These are phyloP conservation scores for Scartelaos histophorus DNA, from an alignment of 2,113 vertebrate species.

Conservation along the genomic window DNA sequence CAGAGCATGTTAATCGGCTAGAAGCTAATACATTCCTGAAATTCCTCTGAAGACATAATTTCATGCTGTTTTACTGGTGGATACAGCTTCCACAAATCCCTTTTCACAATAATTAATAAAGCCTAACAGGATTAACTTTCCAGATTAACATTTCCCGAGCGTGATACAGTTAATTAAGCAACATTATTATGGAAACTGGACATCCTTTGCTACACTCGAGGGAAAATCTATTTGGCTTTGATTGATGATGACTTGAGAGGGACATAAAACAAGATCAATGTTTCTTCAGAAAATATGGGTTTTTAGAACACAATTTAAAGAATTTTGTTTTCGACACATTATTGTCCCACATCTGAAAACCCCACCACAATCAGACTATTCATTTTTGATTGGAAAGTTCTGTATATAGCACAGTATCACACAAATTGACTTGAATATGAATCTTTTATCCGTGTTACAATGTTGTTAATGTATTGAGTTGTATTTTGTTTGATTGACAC, in stretches of 20 bases:
- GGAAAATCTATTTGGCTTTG: not conserved
- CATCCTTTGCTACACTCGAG: not conserved
- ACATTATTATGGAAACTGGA: not conserved
- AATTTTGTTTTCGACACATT: too few relatives aligned
- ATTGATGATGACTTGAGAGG: conserved; percentile 14
- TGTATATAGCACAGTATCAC: too few relatives aligned
- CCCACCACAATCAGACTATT: too few relatives aligned
- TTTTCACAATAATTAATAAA: conserved; percentile 4
- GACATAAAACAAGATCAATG: conserved; percentile 16
- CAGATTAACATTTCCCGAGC: not conserved
- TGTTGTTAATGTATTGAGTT: too few relatives aligned
- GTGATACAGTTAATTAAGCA: not conserved
- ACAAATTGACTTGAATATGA: too few relatives aligned
- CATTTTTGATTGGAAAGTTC: not conserved
- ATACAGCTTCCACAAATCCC: conserved; percentile 32
- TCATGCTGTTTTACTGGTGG: conserved; percentile 16
- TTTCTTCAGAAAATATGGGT: conserved; percentile 9
- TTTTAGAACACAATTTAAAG: not conserved
- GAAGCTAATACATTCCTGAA: conserved; percentile 64
- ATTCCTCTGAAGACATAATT: conserved; percentile 49
- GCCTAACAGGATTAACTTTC: not conserved
- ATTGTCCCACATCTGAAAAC: not conserved
- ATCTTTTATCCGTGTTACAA: too few relatives aligned
- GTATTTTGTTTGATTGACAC: too few relatives aligned
- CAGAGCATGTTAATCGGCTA: conserved; percentile 64